A percentile compares a stretch with the other conserved stretches of the same genome.
Conservation (phyloP, 2,113 vertebrate species). For the Aix galericulata region DNA sequence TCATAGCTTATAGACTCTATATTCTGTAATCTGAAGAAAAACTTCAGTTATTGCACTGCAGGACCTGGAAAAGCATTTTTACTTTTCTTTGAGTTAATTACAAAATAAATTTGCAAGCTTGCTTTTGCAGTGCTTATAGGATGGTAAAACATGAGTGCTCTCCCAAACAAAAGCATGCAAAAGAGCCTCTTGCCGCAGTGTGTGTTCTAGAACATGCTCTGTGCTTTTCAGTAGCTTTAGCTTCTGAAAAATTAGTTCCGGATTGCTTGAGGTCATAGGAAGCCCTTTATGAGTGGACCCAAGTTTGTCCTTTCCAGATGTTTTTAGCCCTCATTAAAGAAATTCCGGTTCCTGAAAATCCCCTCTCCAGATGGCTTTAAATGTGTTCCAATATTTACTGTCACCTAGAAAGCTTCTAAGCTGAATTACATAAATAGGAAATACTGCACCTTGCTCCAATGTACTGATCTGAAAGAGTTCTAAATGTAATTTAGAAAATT, state of each 20-base stretch:
- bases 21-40: not conserved
- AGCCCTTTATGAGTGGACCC: slow-evolving; percentile 34
- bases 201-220: not conserved
- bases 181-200: rapidly evolving
- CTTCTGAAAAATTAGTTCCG: not conserved
- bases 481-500: not conserved
- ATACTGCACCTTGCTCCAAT: not conserved
- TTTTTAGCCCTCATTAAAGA: slow-evolving; percentile 36
- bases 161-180: not conserved
- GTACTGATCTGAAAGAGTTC: not conserved
- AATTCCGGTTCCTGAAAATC: slow-evolving; percentile 61
- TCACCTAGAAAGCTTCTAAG: slow-evolving; percentile 34
- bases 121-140: not conserved
- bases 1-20: not conserved
- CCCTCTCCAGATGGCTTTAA: slow-evolving; percentile 35
- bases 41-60: not conserved
- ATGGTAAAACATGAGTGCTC: not conserved
- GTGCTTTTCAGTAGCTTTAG: not conserved
- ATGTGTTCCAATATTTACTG: slow-evolving; percentile 21
- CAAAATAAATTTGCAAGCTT: not conserved
- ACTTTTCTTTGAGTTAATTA: not conserved
- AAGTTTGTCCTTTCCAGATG: slow-evolving; percentile 43
- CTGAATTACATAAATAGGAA: not conserved
- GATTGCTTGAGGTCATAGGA: slow-evolving; percentile 39
- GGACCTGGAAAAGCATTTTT: not conserved